A percentile compares a stretch with the other conserved stretches of the same genome.
Conservation (phyloP, 2,888 invertebrate species). For the Heteropelma amictum region DNA sequence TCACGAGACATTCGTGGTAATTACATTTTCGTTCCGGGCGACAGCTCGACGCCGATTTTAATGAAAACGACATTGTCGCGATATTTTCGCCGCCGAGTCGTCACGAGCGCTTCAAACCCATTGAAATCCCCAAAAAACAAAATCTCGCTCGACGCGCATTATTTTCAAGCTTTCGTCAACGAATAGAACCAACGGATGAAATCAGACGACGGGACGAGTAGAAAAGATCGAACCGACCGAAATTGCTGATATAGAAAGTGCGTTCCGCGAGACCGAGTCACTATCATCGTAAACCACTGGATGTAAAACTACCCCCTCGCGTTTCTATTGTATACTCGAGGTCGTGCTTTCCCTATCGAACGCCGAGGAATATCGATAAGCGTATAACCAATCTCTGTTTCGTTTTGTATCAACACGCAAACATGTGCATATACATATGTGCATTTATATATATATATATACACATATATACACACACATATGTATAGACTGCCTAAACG, state of each 20-base stretch:
- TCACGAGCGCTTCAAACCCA: too few relatives aligned
- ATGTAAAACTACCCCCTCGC: neutral
- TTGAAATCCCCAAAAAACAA: too few relatives aligned
- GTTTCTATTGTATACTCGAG: neutral
- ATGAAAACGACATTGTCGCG: neutral
- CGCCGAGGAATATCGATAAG: neutral
- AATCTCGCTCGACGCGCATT: too few relatives aligned
- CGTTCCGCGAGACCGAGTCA: too few relatives aligned
- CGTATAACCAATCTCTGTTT: conserved; percentile 7
- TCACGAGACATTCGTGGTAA: conserved; percentile 37
- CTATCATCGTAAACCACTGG: neutral
- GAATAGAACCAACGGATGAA: too few relatives aligned
- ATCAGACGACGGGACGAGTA: too few relatives aligned
- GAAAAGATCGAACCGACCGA: too few relatives aligned
- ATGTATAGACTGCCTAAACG: conserved; percentile 9
- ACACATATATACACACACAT: neutral
- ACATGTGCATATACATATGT: neutral
- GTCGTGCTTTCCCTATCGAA: neutral
- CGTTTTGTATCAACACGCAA: conserved; percentile 3
- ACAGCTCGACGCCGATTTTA: conserved; percentile 4
- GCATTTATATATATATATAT: neutral
- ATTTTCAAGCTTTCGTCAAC: too few relatives aligned
- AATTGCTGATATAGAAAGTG: too few relatives aligned
- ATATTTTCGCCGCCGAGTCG: too few relatives aligned
- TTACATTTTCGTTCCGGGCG: conserved; percentile 33